phyloP scores from a whole-genome alignment of 1,140 invertebrate species.

The Pantala flavescens region DNA sequence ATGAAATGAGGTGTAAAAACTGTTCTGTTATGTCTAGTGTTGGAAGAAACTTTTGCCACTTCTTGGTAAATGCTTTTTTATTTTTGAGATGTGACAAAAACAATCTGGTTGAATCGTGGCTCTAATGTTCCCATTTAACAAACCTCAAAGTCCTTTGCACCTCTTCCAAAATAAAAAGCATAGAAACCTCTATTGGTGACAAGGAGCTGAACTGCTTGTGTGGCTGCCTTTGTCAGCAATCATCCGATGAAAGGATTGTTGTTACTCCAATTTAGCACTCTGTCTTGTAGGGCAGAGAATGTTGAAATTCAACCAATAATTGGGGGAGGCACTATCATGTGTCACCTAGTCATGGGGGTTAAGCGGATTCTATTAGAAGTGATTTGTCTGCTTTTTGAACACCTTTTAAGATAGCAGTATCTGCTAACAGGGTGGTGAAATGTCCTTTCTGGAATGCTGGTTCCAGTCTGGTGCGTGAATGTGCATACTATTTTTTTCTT shows the following conservation, averaged over 20 bases:
- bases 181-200: neutral
- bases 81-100: neutral
- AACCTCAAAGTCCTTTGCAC: neutral
- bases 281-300: neutral
- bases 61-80: conserved; percentile 10
- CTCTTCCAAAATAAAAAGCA: neutral
- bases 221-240: neutral
- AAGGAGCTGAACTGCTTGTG: neutral
- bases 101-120: neutral
- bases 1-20: conserved; percentile 8
- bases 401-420: conserved; percentile 7
- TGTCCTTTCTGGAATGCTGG: neutral
- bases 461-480: neutral
- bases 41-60: conserved; percentile 5
- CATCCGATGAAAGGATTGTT: neutral
- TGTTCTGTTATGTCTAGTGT: conserved; percentile 9
- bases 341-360: neutral
- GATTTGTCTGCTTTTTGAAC: neutral
- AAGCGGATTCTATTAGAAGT: neutral
- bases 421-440: conserved; percentile 4
- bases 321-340: neutral
- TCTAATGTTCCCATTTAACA: neutral
- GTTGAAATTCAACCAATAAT: neutral
- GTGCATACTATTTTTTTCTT: conserved; percentile 10
- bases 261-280: neutral